Conservation (phyloP, 1,140 invertebrate genomes). For the Macrobrachium nipponense region DNA sequence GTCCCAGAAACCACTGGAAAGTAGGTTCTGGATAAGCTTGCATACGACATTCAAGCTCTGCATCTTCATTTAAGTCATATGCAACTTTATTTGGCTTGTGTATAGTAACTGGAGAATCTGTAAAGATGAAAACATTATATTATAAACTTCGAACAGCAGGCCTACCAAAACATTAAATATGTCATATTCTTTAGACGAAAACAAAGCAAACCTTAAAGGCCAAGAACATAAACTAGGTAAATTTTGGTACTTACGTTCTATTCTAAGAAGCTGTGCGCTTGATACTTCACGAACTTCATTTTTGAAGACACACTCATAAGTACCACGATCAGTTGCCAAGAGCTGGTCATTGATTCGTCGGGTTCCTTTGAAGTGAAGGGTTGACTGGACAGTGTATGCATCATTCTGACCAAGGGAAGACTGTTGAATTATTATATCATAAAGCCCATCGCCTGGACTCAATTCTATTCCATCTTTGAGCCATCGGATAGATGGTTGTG, state of each 20-base stretch:
- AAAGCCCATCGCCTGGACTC: constrained; percentile 68
- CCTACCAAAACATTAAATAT: not conserved
- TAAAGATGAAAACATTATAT: constrained; percentile 66
- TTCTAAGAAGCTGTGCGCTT: constrained; percentile 87
- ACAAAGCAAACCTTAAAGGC: not conserved
- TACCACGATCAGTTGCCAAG: constrained; percentile 84
- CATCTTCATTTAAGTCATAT: constrained; percentile 84
- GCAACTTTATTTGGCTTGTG: constrained; percentile 90
- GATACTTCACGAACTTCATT: constrained; percentile 89
- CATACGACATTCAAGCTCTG: constrained; percentile 87
- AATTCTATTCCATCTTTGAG: constrained; percentile 85
- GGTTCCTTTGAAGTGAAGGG: constrained; percentile 82
- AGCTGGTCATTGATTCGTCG: constrained; percentile 78
- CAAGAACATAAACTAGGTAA: not conserved
- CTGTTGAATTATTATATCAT: constrained; percentile 82
- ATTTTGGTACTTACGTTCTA: constrained; percentile 81
- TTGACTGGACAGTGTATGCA: constrained; percentile 87
- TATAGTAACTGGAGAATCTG: constrained; percentile 85
- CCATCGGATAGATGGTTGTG: constrained; percentile 85
- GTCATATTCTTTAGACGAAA: not conserved
- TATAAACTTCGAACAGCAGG: too few relatives aligned
- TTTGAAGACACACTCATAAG: constrained; percentile 88
- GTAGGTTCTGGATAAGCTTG: constrained; percentile 92
- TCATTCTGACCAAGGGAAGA: constrained; percentile 75
- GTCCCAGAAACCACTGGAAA: constrained; percentile 90